Conservation (phyloP, 2,888 invertebrate genomes). For the Ferrisia virgata region DNA sequence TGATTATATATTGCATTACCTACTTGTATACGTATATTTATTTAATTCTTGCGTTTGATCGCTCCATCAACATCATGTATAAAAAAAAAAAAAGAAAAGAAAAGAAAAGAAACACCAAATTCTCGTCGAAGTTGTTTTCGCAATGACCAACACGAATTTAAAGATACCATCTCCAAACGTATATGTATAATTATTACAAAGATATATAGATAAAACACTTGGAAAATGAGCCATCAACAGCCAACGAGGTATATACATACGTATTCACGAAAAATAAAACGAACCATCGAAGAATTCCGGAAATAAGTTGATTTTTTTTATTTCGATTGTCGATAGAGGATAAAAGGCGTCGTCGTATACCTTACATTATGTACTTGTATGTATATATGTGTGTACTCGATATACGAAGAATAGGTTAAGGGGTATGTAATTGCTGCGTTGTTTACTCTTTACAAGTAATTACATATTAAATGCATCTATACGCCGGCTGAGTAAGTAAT, state of each 20-base stretch:
- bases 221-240: neutral
- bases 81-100: too few relatives aligned
- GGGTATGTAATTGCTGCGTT: constrained; percentile 19
- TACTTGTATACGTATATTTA: neutral
- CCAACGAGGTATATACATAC: neutral
- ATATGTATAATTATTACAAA: neutral
- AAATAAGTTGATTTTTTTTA: neutral
- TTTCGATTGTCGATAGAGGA: neutral
- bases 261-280: neutral
- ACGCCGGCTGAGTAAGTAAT: neutral
- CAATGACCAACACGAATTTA: constrained; percentile 14
- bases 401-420: neutral
- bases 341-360: neutral
- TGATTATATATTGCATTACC: neutral
- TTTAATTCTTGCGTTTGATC: neutral
- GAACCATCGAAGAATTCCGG: neutral
- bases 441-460: constrained; percentile 14
- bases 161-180: neutral
- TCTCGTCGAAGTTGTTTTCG: neutral
- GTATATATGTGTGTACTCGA: neutral
- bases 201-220: neutral
- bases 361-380: too few relatives aligned
- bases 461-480: constrained; percentile 10
- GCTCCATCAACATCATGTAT: neutral
- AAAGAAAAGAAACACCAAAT: neutral